These are phyloP conservation scores for Basileuterus tristriatus DNA, from an alignment of 2,797 vertebrate species.

Conservation along the genomic window DNA sequence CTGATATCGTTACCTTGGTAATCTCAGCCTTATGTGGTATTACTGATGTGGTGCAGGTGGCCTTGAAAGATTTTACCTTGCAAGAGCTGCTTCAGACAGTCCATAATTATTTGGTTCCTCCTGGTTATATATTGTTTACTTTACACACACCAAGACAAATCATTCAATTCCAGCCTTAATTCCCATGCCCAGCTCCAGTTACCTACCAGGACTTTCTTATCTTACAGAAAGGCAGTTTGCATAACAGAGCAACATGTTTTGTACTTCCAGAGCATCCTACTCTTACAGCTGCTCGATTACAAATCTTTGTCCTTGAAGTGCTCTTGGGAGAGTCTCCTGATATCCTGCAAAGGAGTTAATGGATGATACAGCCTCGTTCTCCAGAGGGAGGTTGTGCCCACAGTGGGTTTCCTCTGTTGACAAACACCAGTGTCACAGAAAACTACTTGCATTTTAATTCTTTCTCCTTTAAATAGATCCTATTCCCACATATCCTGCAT, in stretches of 20 bases:
- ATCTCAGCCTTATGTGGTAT: neutral
- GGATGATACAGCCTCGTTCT: neutral
- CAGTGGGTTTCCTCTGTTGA: neutral
- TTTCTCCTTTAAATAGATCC: neutral
- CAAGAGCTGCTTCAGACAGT: neutral
- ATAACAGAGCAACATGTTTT: neutral
- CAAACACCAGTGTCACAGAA: neutral
- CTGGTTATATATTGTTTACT: neutral
- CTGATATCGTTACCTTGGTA: rapidly evolving
- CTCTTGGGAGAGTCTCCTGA: neutral
- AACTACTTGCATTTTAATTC: neutral
- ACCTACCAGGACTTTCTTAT: neutral
- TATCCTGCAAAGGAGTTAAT: neutral
- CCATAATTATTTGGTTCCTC: neutral
- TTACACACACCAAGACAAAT: neutral
- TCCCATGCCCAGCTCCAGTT: neutral
- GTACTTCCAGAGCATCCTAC: neutral
- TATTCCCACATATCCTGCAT: neutral
- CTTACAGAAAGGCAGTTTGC: neutral
- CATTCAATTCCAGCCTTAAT: neutral
- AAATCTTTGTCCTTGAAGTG: neutral
- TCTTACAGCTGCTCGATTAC: neutral
- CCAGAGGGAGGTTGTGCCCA: neutral
- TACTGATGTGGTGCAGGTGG: neutral
- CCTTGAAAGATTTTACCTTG: neutral